Percentiles rank a stretch among this genome's conserved stretches.
Conservation (phyloP, 2,888 invertebrate genomes). For the Leptinotarsa haldemani region DNA sequence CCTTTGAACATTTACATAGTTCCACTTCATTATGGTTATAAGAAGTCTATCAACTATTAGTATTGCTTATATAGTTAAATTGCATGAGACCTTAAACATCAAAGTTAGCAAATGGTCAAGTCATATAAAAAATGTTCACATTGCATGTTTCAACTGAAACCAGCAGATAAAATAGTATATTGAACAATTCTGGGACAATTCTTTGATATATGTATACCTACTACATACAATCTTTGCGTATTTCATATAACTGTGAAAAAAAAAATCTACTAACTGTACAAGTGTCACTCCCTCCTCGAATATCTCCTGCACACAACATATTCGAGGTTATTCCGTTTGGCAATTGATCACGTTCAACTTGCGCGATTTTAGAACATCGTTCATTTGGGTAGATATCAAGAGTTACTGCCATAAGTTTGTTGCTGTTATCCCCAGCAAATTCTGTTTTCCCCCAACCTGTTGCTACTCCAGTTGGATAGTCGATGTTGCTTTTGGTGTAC, state of each 20-base stretch:
- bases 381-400: conserved; percentile 61
- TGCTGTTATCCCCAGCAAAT: conserved; percentile 61
- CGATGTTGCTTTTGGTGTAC: conserved; percentile 64
- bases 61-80: too few species aligned
- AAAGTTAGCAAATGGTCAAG: too few species aligned
- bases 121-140: too few species aligned
- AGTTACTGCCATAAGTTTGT: conserved; percentile 64
- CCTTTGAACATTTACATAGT: too few species aligned
- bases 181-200: too few species aligned
- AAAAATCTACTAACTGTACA: conserved; percentile 57
- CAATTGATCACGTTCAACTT: conserved; percentile 51
- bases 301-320: conserved; percentile 67
- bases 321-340: conserved; percentile 58
- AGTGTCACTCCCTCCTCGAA: conserved; percentile 61
- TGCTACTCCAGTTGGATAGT: conserved; percentile 68
- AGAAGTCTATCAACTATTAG: too few species aligned
- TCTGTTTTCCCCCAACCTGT: conserved; percentile 74
- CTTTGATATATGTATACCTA: too few species aligned
- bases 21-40: not conserved
- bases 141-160: too few species aligned
- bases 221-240: too few species aligned
- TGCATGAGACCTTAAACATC: too few species aligned
- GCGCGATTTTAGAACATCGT: conserved; percentile 57
- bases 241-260: too few species aligned
- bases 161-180: too few species aligned